Conservation (phyloP, 2,888 invertebrate species). For the Caenorhabditis doughertyi region DNA sequence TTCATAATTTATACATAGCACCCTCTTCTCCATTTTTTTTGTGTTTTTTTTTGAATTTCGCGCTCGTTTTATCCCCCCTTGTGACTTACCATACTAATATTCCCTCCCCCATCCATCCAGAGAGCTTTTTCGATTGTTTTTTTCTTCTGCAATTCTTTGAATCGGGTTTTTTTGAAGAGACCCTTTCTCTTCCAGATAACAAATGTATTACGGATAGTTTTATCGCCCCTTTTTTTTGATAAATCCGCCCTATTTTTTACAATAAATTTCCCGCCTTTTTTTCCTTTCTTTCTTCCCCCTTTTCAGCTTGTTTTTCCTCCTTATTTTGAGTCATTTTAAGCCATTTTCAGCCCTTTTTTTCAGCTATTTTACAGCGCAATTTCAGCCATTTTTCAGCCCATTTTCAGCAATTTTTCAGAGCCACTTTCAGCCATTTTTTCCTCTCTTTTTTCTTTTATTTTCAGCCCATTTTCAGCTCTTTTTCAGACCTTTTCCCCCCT, state of each 20-base stretch:
- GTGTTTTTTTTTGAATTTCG: background rate
- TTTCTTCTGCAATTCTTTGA: background rate
- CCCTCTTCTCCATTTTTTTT: too few species aligned
- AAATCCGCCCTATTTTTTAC: background rate
- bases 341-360: too few species aligned
- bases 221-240: slow-evolving; percentile 17
- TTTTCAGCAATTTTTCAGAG: too few species aligned
- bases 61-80: background rate
- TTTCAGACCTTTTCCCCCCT: background rate
- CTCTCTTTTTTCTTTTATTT: background rate
- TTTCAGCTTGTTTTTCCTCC: too few species aligned
- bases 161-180: slow-evolving; percentile 32
- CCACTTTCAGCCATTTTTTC: slow-evolving; percentile 14
- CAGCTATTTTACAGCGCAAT: too few species aligned
- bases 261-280: background rate
- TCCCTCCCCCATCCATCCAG: background rate
- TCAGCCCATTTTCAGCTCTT: background rate
- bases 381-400: too few species aligned
- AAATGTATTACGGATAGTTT: slow-evolving; percentile 37
- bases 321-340: too few species aligned
- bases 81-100: background rate
- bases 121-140: slow-evolving; percentile 16
- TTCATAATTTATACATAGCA: slow-evolving; percentile 26
- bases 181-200: slow-evolving; percentile 8
- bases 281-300: background rate